These are phyloP conservation scores for Epinotia bilunana DNA, from an alignment of 2,888 invertebrate genomes.

Conservation along the genomic window DNA sequence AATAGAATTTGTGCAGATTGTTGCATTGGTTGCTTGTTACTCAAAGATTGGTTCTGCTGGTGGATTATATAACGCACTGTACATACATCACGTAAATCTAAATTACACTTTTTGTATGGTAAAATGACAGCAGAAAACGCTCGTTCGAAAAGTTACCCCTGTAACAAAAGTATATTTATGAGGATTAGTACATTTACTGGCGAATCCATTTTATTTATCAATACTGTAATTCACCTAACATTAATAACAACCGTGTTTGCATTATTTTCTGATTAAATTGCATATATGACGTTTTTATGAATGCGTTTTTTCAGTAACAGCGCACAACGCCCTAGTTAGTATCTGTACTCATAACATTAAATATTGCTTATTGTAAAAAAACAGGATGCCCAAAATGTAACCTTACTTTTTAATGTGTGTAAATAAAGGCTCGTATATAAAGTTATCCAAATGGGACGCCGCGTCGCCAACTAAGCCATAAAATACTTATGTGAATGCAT, in stretches of 20 bases:
- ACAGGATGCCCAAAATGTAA: neutral
- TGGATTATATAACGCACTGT: no score
- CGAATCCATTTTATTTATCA: neutral
- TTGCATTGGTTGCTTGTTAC: neutral
- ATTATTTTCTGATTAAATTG: neutral
- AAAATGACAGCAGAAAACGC: no score
- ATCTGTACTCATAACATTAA: no score
- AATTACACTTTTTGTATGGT: no score
- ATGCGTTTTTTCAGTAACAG: neutral
- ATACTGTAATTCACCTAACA: neutral
- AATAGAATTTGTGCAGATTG: slow-evolving; percentile 7
- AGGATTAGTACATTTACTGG: no score
- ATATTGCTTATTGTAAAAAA: neutral
- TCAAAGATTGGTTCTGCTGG: neutral
- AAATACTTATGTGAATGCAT: slow-evolving; percentile 37
- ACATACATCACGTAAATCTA: no score
- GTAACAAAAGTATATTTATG: no score
- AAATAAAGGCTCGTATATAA: slow-evolving; percentile 14
- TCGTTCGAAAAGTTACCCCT: no score
- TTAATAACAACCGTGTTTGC: neutral
- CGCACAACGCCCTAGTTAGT: neutral
- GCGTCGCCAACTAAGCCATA: slow-evolving; percentile 24
- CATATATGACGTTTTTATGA: neutral
- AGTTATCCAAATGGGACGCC: slow-evolving; percentile 4
- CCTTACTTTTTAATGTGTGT: neutral